phyloP scores from a whole-genome alignment of 2,888 invertebrate species.

The Ichneumoninae sp. region DNA sequence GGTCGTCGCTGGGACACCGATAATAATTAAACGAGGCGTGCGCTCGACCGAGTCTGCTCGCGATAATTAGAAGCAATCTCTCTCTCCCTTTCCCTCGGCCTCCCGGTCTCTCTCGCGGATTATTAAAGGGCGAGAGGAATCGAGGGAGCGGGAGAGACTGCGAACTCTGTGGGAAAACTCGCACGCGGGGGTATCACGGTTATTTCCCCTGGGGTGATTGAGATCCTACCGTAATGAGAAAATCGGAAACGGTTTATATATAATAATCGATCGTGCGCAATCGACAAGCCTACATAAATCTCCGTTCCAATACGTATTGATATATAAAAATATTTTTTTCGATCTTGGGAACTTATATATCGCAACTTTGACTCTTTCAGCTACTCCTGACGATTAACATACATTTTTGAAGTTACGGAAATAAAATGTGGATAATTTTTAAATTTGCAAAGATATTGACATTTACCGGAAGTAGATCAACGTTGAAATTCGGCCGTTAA shows the following conservation, averaged over 20 bases:
- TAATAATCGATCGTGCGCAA: background rate
- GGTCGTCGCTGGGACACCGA: conserved; percentile 19
- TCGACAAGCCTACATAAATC: background rate
- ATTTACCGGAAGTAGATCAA: too few relatives aligned
- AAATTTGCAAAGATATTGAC: too few relatives aligned
- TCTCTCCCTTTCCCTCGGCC: background rate
- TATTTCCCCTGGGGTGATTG: conserved; percentile 55
- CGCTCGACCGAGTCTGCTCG: conserved; percentile 32
- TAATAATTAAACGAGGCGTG: conserved; percentile 55
- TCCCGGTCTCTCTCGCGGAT: conserved; percentile 29
- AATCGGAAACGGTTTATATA: conserved; percentile 42
- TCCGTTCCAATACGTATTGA: background rate
- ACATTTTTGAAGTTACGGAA: background rate
- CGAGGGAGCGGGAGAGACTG: conserved; percentile 8
- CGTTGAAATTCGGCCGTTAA: too few relatives aligned
- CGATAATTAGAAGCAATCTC: conserved; percentile 61
- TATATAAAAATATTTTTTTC: background rate
- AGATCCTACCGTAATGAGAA: conserved; percentile 50
- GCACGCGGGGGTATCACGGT: conserved; percentile 34
- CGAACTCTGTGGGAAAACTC: conserved; percentile 37
- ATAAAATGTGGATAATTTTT: too few relatives aligned
- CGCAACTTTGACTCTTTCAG: background rate
- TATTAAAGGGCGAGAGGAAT: conserved; percentile 51
- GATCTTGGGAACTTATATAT: background rate
- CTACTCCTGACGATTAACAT: background rate